A percentile compares a stretch with the other conserved stretches of the same genome.
Evolutionary conservation across 1,140 invertebrate species (phyloP).

Genomic region (Bacillus rossius): DNA sequence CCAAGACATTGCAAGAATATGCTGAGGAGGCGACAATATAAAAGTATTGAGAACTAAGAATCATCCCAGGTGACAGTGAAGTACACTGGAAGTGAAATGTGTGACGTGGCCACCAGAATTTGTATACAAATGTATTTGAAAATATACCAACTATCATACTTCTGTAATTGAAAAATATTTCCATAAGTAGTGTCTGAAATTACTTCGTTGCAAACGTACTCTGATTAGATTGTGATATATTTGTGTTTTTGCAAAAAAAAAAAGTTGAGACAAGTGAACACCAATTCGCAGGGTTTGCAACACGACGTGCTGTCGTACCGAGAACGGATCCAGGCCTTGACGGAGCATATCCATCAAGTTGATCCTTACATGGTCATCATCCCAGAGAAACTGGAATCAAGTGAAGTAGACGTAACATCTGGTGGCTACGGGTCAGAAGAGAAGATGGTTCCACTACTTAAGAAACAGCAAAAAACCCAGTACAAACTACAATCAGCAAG

Average conservation of each 20-base stretch:
- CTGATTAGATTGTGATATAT: conserved; percentile 5
- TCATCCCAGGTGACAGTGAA: background rate
- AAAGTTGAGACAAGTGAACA: background rate
- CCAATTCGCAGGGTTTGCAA: conserved; percentile 20
- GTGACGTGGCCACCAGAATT: conserved; percentile 18
- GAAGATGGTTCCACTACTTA: background rate
- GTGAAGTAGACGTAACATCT: background rate
- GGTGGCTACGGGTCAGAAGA: no score
- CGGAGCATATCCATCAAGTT: conserved; percentile 59
- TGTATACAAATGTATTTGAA: conserved; percentile 7
- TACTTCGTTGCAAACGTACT: conserved; percentile 1
- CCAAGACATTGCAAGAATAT: no score
- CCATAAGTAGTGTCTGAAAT: conserved; percentile 15
- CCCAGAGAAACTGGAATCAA: conserved; percentile 5
- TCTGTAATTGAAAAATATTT: conserved; percentile 7
- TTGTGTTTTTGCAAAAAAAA: background rate
- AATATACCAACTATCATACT: background rate
- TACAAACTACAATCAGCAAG: conserved; percentile 7
- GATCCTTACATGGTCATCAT: conserved; percentile 56
- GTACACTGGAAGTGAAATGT: conserved; percentile 17
- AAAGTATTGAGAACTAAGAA: no score
- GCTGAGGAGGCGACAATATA: background rate
- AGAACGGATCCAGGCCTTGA: conserved; percentile 41
- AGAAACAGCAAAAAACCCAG: conserved; percentile 13
- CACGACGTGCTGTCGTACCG: conserved; percentile 18